Percentiles rank a stretch among this genome's conserved stretches.
These are phyloP conservation scores for Chanos chanos DNA, from an alignment of 2,797 vertebrate genomes.

Conservation along the genomic window DNA sequence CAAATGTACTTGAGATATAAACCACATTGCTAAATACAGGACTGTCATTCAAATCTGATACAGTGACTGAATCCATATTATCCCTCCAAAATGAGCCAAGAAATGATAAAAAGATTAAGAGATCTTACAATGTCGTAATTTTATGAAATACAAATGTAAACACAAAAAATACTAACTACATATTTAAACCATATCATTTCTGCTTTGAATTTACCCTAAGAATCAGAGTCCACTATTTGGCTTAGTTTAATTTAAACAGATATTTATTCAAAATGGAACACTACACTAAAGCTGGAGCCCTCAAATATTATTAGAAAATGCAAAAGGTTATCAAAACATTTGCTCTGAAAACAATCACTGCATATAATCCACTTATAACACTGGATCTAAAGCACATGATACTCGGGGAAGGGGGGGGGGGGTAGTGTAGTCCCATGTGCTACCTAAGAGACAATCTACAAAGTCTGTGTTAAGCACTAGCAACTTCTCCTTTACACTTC, in stretches of 20 bases:
- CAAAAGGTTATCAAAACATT: conserved; percentile 48
- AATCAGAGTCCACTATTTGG: conserved; percentile 25
- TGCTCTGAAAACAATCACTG: conserved; percentile 45
- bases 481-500: too few relatives aligned
- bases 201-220: conserved; percentile 1
- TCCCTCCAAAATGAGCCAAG: too few relatives aligned
- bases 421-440: conserved; percentile 30
- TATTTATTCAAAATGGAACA: conserved; percentile 38
- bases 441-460: conserved; percentile 37
- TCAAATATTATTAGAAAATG: conserved; percentile 47
- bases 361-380: conserved; percentile 50
- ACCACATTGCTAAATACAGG: too few relatives aligned
- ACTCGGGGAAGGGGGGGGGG: too few relatives aligned
- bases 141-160: too few relatives aligned
- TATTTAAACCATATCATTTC: too few relatives aligned
- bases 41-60: too few relatives aligned
- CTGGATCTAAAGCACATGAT: conserved; percentile 49
- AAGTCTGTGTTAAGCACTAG: too few relatives aligned
- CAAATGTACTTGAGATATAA: too few relatives aligned
- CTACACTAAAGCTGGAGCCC: conserved; percentile 43
- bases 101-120: too few relatives aligned
- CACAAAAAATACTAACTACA: not conserved
- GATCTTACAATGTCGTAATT: too few relatives aligned
- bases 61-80: too few relatives aligned
- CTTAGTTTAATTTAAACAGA: conserved; percentile 37